Evolutionary conservation across 2,888 invertebrate genomes (phyloP), one percentile per base, ranked within the genome.

Genomic region (Plutella xylostella): DNA sequence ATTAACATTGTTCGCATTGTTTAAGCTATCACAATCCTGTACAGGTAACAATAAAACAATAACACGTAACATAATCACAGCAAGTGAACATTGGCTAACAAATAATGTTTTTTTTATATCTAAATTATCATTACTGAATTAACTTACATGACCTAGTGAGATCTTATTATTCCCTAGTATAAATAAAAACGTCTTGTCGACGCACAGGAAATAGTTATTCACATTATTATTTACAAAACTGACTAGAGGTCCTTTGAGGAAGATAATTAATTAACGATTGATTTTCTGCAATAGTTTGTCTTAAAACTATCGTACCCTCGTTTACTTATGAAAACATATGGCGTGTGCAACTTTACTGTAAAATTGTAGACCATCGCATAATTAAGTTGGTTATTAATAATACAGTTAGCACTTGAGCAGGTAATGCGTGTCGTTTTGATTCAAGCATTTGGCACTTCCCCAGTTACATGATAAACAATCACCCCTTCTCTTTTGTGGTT

Each of bases 11-110:
- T 63, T 65, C 53, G 65, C 67, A 60, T 69, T 64, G 67, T 72
- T 68, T 72, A 71, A 73, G 68, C 75, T 82, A 82, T 80, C 80
- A 82, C 82, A 82, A n/a, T 68, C 68, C 62, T 60, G 65, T 68
- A 66, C 66, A 63, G 69, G 63, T 76, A 83, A 83, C 83, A 82
- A 82, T 72, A 76, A 77, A 75, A 76, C 72, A 73, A 48, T 69
- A 82, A 83, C 80, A 80, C 55, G 71, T 82, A 83, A 83, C 80
- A 72, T 73, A 82, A 83, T 82, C 80, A 83, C 82, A 83, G 79
- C 77, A 61, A 73, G 77, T 75, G 80, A 79, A 82, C 74, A 82
- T 82, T 80, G 76, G 77, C 83, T 83, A 83, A 82, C 82, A 82
- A 80, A 80, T 65, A 79, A 82, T 72, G 61, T 74, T 68, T n/a